A percentile compares a stretch with the other conserved stretches of the same genome.
These are phyloP conservation scores for pig (Sus scrofa) DNA, from an alignment of 2,113 vertebrate species.

Conservation along the genomic window DNA sequence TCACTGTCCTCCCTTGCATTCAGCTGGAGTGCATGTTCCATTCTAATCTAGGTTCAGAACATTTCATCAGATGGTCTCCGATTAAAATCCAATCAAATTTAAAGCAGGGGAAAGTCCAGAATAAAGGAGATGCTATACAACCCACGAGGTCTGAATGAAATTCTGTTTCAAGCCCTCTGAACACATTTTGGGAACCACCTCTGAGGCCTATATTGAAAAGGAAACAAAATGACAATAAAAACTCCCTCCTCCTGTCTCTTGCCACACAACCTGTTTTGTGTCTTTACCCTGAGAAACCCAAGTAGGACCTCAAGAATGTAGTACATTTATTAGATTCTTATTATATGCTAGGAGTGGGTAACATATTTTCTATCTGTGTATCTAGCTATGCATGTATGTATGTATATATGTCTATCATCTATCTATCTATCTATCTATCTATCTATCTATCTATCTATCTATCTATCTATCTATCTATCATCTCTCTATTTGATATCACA, in stretches of 20 bases:
- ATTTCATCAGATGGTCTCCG: conserved; percentile 75
- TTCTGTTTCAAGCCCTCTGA: conserved; percentile 48
- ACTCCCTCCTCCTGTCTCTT: not conserved
- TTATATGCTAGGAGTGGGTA: not conserved
- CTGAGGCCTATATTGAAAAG: conserved; percentile 39
- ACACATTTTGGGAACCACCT: not conserved
- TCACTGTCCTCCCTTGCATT: conserved; percentile 69
- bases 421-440: not conserved
- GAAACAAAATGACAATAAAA: conserved; percentile 39
- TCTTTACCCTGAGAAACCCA: conserved; percentile 56
- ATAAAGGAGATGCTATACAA: conserved; percentile 48
- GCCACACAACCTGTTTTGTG: not conserved
- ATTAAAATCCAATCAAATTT: conserved; percentile 83
- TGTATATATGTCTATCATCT: not conserved
- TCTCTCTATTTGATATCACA: not conserved
- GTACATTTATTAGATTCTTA: not conserved
- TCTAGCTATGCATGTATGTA: not conserved
- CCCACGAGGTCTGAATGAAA: conserved; percentile 30
- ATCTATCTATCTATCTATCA: too few species aligned
- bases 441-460: not conserved
- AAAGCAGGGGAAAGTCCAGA: conserved; percentile 65
- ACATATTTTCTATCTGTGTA: not conserved
- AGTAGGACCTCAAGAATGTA: not conserved
- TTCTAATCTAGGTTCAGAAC: conserved; percentile 73
- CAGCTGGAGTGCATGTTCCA: conserved; percentile 46